phyloP scores from a whole-genome alignment of 37 sponge, comb jelly and placozoan genomes.

The Haliclona indistincta region DNA sequence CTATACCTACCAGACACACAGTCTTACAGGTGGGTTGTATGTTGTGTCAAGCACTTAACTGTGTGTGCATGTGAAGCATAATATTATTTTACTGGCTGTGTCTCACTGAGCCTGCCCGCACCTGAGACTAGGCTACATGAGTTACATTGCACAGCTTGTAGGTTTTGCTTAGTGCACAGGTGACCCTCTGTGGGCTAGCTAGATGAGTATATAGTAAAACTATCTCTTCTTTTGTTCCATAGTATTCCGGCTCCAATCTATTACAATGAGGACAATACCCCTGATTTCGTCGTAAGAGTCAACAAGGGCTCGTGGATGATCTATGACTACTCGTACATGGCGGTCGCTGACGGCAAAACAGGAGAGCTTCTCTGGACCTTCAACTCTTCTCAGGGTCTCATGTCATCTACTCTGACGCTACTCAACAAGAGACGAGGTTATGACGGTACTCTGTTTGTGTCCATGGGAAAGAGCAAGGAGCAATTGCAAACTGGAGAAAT shows the following conservation, averaged over 20 bases:
- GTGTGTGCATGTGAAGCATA: neutral
- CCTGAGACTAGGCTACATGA: neutral
- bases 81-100: too few species aligned
- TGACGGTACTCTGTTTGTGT: constrained; percentile 58
- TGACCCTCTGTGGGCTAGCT: neutral
- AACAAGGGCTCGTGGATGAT: neutral
- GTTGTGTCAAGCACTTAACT: neutral
- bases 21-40: constrained; percentile 61
- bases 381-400: constrained; percentile 38
- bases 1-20: constrained; percentile 52
- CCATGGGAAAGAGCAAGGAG: constrained; percentile 21
- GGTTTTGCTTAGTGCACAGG: neutral
- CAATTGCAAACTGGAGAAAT: too few species aligned
- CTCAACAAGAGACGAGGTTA: constrained; percentile 20
- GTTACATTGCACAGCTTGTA: neutral
- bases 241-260: constrained; percentile 72
- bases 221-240: constrained; percentile 1
- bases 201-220: neutral
- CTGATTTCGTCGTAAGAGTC: neutral
- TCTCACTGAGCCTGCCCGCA: too few species aligned
- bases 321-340: constrained; percentile 51
- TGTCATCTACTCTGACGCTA: constrained; percentile 50
- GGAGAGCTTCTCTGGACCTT: constrained; percentile 61
- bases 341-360: constrained; percentile 57
- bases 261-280: constrained; percentile 55